Evolutionary conservation across 2,113 vertebrate genomes (phyloP).

Genomic region (Cacatua alba): DNA sequence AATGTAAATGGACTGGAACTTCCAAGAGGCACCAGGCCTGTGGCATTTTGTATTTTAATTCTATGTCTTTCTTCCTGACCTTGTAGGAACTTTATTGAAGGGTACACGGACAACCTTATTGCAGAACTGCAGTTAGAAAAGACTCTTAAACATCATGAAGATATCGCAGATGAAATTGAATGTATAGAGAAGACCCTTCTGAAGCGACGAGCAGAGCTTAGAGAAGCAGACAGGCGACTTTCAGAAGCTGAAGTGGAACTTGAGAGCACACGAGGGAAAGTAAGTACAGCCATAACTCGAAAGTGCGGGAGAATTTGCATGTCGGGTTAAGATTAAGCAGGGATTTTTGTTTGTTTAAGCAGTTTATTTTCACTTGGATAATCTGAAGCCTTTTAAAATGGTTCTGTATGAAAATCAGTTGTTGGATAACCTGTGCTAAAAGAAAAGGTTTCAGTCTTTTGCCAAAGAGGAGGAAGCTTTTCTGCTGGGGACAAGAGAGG

Average conservation of each 20-base stretch:
- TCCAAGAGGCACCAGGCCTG: background rate
- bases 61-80: background rate
- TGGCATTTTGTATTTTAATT: background rate
- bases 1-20: background rate
- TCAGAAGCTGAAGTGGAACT: conserved; percentile 83
- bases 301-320: background rate
- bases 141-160: conserved; percentile 71
- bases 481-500: background rate
- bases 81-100: conserved; percentile 74
- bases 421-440: background rate
- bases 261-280: conserved; percentile 75
- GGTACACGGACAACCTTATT: conserved; percentile 48
- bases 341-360: background rate
- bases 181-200: conserved; percentile 86
- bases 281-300: conserved; percentile 1
- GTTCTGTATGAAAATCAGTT: background rate
- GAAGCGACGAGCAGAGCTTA: conserved; percentile 84
- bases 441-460: background rate
- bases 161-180: conserved; percentile 76
- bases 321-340: background rate
- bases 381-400: background rate
- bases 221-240: conserved; percentile 84
- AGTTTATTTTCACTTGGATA: background rate
- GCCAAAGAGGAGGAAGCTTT: background rate
- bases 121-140: conserved; percentile 75